These are phyloP conservation scores for Ptychodera flava DNA, from an alignment of 35 echinoderm and acorn worm species.

Conservation along the genomic window DNA sequence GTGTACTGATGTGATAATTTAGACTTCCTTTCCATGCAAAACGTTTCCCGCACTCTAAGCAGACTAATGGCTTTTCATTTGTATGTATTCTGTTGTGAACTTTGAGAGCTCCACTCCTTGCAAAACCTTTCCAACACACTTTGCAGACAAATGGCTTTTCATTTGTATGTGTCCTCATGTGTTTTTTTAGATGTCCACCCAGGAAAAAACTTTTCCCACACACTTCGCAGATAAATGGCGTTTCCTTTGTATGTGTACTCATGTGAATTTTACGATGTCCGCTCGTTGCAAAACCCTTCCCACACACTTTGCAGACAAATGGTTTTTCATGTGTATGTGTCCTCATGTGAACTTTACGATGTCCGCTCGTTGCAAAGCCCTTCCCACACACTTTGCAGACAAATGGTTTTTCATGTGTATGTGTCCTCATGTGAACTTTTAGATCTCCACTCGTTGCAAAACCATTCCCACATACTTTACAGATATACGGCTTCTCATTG, in stretches of 20 bases:
- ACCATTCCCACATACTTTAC: background rate
- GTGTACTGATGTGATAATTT: background rate
- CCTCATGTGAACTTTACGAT: background rate
- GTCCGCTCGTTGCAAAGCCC: background rate
- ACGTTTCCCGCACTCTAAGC: background rate
- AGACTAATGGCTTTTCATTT: background rate
- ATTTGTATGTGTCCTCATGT: background rate
- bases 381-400: background rate
- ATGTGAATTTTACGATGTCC: background rate
- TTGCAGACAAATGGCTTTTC: background rate
- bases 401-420: background rate
- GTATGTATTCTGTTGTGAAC: background rate
- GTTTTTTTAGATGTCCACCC: background rate
- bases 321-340: background rate
- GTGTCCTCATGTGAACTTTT: background rate
- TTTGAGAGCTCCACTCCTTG: background rate
- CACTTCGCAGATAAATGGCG: background rate
- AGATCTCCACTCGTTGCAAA: background rate
- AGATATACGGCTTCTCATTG: background rate
- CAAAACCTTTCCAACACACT: background rate
- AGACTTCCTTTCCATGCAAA: background rate
- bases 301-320: background rate
- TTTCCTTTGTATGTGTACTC: background rate
- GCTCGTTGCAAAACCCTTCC: background rate
- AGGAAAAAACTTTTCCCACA: background rate